Evolutionary conservation across 1,140 invertebrate species (phyloP), one percentile per base, ranked within the genome.

Genomic region (Megathymus violae): DNA sequence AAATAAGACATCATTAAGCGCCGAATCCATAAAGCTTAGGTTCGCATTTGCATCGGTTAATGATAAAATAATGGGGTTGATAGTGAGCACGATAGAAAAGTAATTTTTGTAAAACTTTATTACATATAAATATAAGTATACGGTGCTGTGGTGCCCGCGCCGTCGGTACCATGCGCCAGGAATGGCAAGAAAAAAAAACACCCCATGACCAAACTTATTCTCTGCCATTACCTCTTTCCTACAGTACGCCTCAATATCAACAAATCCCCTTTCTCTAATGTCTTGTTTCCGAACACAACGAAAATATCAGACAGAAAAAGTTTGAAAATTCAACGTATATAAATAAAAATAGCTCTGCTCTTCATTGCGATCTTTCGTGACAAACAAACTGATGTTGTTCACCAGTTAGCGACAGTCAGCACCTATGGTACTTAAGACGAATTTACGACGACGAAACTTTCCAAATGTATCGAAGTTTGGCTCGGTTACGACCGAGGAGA

Each of bases 11-110:
- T 70, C 69, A 78, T 78, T 81, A 81, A 46, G 65, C 48, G 61
- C 60, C 48, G 38, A 76, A 73, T 74, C 72, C 65, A 69, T 78
- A 80, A 78, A 85, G 69, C 77, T 61, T 68, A 64, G 71, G 72
- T 76, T 68, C 61, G 67, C 71, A 82, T 89, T 89, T 74, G 81
- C 84, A 75, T 85, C 67, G 74, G 76, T 80, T 86, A 90, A 90
- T 90, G 88, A 82, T 86, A 84, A 88, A 86, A 88, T 90, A 90
- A 90, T 90, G 74, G 85, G 76, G 73, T 69, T 80, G 82, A 85
- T 87, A 76, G 78, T 71, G 69, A 70, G 78, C 85, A 90, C 85
- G 88, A 90, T 88, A 89, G 85, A 71, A 90, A 89, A 79, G 85
- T 88, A 88, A 90, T 90, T 88, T 88, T 79, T 84, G 74, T 87